A percentile compares a stretch with the other conserved stretches of the same genome.
These are phyloP conservation scores for Copidosoma floridanum DNA, from an alignment of 1,140 invertebrate species.

Conservation along the genomic window DNA sequence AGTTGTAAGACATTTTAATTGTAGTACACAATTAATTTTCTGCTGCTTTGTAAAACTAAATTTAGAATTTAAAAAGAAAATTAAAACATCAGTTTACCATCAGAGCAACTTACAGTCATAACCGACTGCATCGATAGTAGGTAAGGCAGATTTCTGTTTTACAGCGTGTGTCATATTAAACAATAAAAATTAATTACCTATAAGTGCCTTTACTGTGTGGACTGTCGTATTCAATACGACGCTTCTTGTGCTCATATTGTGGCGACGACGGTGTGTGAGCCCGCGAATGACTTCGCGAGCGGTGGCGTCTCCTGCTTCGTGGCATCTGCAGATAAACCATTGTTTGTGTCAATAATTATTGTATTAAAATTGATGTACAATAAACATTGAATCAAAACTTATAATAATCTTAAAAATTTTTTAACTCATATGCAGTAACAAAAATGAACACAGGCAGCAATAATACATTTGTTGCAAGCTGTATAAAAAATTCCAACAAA, in stretches of 20 bases:
- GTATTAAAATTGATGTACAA: no score
- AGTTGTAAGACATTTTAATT: no score
- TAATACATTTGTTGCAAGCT: no score
- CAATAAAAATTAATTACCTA: conserved; percentile 47
- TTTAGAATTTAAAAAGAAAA: neutral
- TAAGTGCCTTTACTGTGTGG: conserved; percentile 58
- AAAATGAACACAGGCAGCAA: no score
- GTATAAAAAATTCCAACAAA: neutral
- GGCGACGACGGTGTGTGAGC: conserved; percentile 55
- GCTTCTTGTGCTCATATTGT: conserved; percentile 59
- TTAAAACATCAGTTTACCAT: neutral
- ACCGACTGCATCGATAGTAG: neutral
- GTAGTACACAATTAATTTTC: no score
- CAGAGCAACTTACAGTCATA: neutral
- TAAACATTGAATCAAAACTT: neutral
- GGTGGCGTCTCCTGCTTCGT: conserved; percentile 73
- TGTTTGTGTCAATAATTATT: no score
- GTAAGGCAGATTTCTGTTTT: conserved; percentile 6
- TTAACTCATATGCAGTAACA: no score
- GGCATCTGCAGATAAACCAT: conserved; percentile 67
- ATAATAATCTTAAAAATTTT: no score
- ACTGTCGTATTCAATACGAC: conserved; percentile 59
- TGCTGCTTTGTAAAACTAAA: no score
- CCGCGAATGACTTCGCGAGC: conserved; percentile 66
- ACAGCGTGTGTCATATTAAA: neutral